These are phyloP conservation scores for Drosophila suzukii DNA, from an alignment of 1,140 invertebrate species.

Conservation along the genomic window DNA sequence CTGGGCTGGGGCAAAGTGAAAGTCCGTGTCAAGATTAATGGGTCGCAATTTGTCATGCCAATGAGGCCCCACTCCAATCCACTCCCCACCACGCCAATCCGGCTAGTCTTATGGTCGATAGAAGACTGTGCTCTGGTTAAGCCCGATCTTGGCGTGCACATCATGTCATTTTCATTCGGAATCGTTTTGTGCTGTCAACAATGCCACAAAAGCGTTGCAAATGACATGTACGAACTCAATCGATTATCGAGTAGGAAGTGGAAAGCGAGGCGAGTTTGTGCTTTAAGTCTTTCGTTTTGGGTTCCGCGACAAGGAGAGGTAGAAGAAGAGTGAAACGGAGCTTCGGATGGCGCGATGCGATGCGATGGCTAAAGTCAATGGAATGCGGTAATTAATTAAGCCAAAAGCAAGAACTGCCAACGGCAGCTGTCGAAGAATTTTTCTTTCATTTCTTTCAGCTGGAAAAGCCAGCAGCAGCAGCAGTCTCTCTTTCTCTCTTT, in stretches of 20 bases:
- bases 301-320: conserved; percentile 28
- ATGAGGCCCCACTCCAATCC: conserved; percentile 29
- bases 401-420: conserved; percentile 61
- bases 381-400: conserved; percentile 81
- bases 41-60: conserved; percentile 76
- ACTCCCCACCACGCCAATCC: not conserved
- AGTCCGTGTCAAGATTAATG: conserved; percentile 77
- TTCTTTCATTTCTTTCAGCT: conserved; percentile 72
- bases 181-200: conserved; percentile 76
- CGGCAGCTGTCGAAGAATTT: conserved; percentile 75
- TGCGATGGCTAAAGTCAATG: conserved; percentile 37
- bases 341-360: conserved; percentile 9
- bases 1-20: conserved; percentile 62
- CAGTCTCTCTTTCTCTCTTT: too few relatives aligned
- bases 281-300: conserved; percentile 75
- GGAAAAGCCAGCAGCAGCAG: conserved; percentile 56
- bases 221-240: conserved; percentile 82
- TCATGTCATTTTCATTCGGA: conserved; percentile 78
- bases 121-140: conserved; percentile 29
- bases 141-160: conserved; percentile 63
- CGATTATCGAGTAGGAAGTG: conserved; percentile 77
- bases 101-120: conserved; percentile 20
- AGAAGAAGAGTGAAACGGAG: conserved; percentile 31
- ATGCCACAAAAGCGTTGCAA: conserved; percentile 77
- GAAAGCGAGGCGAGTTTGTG: conserved; percentile 64